Evolutionary conservation across 1,140 invertebrate species (phyloP).

Genomic region (Phocides pigmalion): DNA sequence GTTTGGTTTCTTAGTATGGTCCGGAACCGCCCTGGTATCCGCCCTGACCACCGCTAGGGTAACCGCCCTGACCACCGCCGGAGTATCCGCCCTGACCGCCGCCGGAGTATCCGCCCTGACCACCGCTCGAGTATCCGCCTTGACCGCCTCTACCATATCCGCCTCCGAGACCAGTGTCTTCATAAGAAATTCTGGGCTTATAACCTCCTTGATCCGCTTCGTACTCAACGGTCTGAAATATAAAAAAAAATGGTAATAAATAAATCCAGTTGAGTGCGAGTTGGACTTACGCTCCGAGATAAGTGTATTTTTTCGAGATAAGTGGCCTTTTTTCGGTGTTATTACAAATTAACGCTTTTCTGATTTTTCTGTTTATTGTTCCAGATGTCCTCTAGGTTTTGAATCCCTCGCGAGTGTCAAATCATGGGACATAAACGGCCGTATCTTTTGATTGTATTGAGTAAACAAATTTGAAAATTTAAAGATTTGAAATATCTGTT

Average conservation of each 20-base stretch:
- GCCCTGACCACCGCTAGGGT: slow-evolving; percentile 1
- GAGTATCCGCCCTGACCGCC: slow-evolving; percentile 36
- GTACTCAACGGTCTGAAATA: slow-evolving; percentile 88
- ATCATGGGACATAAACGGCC: too few species aligned
- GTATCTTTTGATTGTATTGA: too few species aligned
- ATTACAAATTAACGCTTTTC: too few species aligned
- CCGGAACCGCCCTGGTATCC: slow-evolving; percentile 19
- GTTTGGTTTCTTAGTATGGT: slow-evolving; percentile 12
- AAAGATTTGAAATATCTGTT: too few species aligned
- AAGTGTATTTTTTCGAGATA: too few species aligned
- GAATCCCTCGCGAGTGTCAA: too few species aligned
- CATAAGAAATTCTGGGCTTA: slow-evolving; percentile 90
- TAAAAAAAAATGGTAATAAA: not conserved
- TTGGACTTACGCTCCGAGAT: too few species aligned
- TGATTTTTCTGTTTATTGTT: too few species aligned
- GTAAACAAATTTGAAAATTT: too few species aligned
- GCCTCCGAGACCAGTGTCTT: slow-evolving; percentile 84
- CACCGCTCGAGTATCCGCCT: slow-evolving; percentile 60
- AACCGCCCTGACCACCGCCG: not conserved
- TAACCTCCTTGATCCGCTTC: slow-evolving; percentile 90
- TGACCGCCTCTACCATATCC: slow-evolving; percentile 55
- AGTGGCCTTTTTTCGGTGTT: too few species aligned
- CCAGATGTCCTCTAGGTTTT: too few species aligned
- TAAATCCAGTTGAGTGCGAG: too few species aligned
- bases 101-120: slow-evolving; percentile 51